Conservation (phyloP, 2,113 vertebrate genomes). For the Saccopteryx leptura region DNA sequence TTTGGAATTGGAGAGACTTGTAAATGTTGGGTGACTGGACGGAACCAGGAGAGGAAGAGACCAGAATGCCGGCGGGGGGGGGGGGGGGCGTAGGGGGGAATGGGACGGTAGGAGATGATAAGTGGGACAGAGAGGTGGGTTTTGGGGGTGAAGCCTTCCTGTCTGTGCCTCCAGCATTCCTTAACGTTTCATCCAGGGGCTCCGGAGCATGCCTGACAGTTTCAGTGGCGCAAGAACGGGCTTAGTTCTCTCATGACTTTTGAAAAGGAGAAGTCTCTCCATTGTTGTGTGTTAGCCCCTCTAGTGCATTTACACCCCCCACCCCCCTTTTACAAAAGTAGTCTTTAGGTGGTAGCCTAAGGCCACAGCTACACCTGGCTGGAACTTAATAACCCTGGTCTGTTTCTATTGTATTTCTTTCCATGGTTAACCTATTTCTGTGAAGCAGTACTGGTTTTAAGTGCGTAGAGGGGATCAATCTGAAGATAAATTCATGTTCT, state of each 20-base stretch:
- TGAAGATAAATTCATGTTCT: conserved; percentile 7
- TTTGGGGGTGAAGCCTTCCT: background rate
- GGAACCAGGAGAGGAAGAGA: background rate
- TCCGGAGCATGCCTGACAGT: background rate
- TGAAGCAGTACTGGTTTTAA: conserved; percentile 42
- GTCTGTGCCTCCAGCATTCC: background rate
- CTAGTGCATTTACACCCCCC: too few relatives aligned
- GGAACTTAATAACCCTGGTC: background rate
- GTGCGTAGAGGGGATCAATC: background rate
- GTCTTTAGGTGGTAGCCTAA: background rate
- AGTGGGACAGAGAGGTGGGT: background rate
- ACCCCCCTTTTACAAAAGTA: conserved; percentile 6
- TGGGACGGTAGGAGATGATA: background rate
- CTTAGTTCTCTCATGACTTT: conserved; percentile 43
- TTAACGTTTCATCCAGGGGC: background rate
- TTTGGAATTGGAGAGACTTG: conserved; percentile 21
- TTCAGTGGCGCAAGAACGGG: background rate
- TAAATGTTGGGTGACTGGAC: background rate
- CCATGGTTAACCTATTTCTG: conserved; percentile 15
- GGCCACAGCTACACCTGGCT: background rate
- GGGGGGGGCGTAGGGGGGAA: background rate
- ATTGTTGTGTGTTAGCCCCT: background rate
- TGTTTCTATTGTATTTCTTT: background rate
- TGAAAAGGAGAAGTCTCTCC: background rate
- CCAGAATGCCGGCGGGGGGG: background rate